Conservation (phyloP, 2,888 invertebrate species). For the Orchesellides sinensis region DNA sequence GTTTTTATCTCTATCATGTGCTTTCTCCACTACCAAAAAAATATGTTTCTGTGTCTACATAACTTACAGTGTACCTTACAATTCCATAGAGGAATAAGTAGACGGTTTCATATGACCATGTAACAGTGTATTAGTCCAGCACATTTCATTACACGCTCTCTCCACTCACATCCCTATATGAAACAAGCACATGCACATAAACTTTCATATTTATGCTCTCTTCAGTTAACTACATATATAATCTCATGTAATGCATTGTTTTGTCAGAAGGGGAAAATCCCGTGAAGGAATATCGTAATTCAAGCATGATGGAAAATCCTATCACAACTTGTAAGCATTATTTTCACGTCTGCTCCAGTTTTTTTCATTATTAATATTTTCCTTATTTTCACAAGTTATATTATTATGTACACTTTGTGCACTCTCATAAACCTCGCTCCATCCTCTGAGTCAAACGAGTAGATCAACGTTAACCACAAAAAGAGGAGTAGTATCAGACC, state of each 20-base stretch:
- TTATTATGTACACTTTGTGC: too few species aligned
- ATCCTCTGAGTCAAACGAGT: too few species aligned
- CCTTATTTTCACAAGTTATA: too few species aligned
- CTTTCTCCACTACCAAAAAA: neutral
- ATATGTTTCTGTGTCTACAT: neutral
- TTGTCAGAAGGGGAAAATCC: slow-evolving; percentile 36
- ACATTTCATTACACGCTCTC: slow-evolving; percentile 52
- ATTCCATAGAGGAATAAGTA: slow-evolving; percentile 45
- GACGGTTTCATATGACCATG: neutral
- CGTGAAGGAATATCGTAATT: slow-evolving; percentile 58
- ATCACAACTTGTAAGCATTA: slow-evolving; percentile 66
- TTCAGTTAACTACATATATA: neutral
- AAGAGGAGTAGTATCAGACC: too few species aligned
- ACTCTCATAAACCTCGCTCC: too few species aligned
- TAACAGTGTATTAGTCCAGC: slow-evolving; percentile 23
- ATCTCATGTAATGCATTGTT: slow-evolving; percentile 44
- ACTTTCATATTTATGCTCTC: neutral
- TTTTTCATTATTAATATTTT: too few species aligned
- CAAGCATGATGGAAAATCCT: slow-evolving; percentile 67
- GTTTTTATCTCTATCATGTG: slow-evolving; percentile 24
- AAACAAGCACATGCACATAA: neutral
- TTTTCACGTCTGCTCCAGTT: slow-evolving; percentile 58
- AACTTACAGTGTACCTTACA: neutral
- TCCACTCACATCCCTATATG: slow-evolving; percentile 10
- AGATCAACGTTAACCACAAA: too few species aligned